Percentiles rank a stretch among this genome's conserved stretches.
Conservation (phyloP, 2,797 vertebrate genomes). For the Lophura swinhoii region DNA sequence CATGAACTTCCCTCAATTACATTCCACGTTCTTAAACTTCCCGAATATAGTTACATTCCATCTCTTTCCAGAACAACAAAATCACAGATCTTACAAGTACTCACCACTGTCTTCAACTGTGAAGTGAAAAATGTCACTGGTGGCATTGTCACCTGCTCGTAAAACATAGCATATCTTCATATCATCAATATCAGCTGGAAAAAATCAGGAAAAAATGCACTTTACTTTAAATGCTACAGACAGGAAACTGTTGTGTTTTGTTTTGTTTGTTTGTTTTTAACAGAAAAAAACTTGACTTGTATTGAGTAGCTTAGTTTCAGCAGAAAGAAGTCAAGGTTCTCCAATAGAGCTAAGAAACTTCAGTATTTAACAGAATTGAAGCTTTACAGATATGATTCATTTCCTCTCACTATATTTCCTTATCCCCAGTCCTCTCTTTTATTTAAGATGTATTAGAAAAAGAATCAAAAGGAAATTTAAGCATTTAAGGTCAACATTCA, state of each 20-base stretch:
- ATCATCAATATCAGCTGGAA: conserved; percentile 92
- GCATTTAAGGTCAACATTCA: not conserved
- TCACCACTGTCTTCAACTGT: conserved; percentile 92
- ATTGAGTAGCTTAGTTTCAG: not conserved
- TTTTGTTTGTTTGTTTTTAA: not conserved
- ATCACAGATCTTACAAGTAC: conserved; percentile 38
- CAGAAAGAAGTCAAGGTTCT: not conserved
- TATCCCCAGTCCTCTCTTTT: not conserved
- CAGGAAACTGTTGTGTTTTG: not conserved
- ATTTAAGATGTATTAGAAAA: not conserved
- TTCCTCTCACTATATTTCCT: not conserved
- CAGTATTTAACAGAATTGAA: not conserved
- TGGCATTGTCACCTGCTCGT: conserved; percentile 84
- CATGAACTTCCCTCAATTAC: not conserved
- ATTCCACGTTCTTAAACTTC: not conserved
- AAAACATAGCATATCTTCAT: conserved; percentile 95
- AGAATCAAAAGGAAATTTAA: not conserved
- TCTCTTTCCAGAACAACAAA: not conserved
- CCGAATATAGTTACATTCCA: not conserved
- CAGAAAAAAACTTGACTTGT: not conserved
- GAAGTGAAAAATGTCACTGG: conserved; percentile 92
- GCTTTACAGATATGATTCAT: not conserved
- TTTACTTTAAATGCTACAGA: not conserved
- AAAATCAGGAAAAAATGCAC: not conserved
- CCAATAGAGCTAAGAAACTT: not conserved